Conservation (phyloP, 2,888 invertebrate genomes). For the Pollenia amentaria region DNA sequence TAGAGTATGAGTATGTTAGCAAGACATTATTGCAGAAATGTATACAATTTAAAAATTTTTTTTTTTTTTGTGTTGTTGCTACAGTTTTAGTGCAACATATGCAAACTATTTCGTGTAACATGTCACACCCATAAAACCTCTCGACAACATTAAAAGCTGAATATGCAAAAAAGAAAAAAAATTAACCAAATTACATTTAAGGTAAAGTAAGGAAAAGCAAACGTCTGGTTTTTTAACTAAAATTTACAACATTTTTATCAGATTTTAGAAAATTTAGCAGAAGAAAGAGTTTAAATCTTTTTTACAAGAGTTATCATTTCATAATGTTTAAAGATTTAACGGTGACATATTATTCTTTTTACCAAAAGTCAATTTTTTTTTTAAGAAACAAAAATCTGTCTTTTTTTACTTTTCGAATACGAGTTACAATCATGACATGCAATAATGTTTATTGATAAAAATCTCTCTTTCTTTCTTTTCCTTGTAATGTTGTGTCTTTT, state of each 20-base stretch:
- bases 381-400: slow-evolving; percentile 2
- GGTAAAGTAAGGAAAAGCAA: neutral
- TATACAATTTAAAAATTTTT: neutral
- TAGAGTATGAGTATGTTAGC: slow-evolving; percentile 45
- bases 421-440: slow-evolving; percentile 70
- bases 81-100: slow-evolving; percentile 75
- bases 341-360: slow-evolving; percentile 63
- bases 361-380: neutral
- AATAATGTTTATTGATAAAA: slow-evolving; percentile 73
- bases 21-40: slow-evolving; percentile 50
- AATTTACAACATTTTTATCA: slow-evolving; percentile 66
- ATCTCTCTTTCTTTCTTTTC: slow-evolving; percentile 49
- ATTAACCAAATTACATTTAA: neutral
- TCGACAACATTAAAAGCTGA: slow-evolving; percentile 64
- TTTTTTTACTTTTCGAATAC: slow-evolving; percentile 13
- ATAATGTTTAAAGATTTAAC: slow-evolving; percentile 62
- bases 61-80: slow-evolving; percentile 9
- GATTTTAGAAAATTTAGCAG: slow-evolving; percentile 60
- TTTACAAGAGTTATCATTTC: slow-evolving; percentile 66
- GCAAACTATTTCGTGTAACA: slow-evolving; percentile 83
- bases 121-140: slow-evolving; percentile 78
- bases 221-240: slow-evolving; percentile 17
- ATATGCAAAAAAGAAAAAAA: neutral
- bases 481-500: slow-evolving; percentile 36
- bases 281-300: slow-evolving; percentile 35